phyloP scores from a whole-genome alignment of 2,888 invertebrate species.

The Drosophila sordidula region DNA sequence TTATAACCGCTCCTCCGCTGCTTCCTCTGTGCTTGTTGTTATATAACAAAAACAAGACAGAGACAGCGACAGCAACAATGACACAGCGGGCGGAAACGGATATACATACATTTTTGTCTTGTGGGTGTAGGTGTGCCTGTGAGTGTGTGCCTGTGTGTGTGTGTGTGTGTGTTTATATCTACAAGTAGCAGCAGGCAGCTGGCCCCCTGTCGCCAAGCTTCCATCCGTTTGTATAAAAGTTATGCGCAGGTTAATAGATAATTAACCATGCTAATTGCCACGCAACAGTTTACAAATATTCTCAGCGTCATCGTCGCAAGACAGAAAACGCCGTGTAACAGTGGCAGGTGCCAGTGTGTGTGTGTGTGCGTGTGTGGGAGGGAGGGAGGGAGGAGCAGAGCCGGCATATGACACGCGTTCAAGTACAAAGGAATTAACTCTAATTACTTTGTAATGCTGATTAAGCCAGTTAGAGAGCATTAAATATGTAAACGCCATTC shows the following conservation, averaged over 20 bases:
- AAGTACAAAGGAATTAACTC: constrained; percentile 77
- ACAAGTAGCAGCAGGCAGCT: constrained; percentile 29
- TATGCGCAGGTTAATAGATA: constrained; percentile 80
- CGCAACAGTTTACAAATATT: constrained; percentile 80
- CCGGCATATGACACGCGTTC: constrained; percentile 40
- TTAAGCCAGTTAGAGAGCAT: constrained; percentile 74
- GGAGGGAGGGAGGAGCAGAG: background rate
- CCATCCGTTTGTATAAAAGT: constrained; percentile 57
- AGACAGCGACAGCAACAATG: constrained; percentile 32
- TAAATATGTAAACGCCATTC: constrained; percentile 73
- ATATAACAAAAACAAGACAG: constrained; percentile 46
- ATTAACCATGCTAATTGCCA: constrained; percentile 79
- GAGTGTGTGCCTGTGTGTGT: constrained; percentile 23
- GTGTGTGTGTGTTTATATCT: constrained; percentile 34
- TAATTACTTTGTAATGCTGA: constrained; percentile 81
- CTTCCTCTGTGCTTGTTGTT: constrained; percentile 17
- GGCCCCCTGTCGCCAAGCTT: constrained; percentile 9
- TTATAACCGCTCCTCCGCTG: constrained; percentile 41
- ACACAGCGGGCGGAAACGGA: constrained; percentile 57
- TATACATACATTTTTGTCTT: constrained; percentile 63
- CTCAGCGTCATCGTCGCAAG: constrained; percentile 41
- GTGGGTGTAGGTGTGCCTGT: constrained; percentile 18
- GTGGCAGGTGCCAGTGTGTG: constrained; percentile 18
- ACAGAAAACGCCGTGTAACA: constrained; percentile 21
- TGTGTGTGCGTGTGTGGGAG: constrained; percentile 5